A percentile compares a stretch with the other conserved stretches of the same genome.
Evolutionary conservation across 2,113 vertebrate species (phyloP).

Genomic region (Rhynchomys soricoides): DNA sequence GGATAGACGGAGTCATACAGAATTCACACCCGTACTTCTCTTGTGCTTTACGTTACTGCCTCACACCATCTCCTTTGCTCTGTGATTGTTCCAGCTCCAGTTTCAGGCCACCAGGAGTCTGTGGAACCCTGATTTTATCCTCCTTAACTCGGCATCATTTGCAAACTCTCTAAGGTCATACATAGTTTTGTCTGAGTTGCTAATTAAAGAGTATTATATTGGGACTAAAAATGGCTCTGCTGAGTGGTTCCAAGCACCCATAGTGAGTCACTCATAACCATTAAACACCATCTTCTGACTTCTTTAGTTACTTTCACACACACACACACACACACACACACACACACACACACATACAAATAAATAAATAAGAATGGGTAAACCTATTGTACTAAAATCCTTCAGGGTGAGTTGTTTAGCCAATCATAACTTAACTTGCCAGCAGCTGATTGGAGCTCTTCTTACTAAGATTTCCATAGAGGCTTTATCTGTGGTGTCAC

Average conservation of each 20-base stretch:
- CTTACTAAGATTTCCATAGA: slow-evolving; percentile 31
- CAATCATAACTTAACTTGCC: background rate
- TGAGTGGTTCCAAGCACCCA: background rate
- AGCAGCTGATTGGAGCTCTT: slow-evolving; percentile 25
- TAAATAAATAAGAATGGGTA: background rate
- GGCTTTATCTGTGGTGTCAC: background rate
- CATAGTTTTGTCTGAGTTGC: slow-evolving; percentile 10
- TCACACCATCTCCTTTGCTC: slow-evolving; percentile 13
- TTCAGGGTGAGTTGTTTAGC: slow-evolving; percentile 26
- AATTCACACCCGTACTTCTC: background rate
- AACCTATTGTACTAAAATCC: slow-evolving; percentile 14
- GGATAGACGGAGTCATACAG: background rate
- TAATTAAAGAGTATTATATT: background rate
- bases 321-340: background rate
- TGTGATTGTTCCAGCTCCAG: slow-evolving; percentile 17
- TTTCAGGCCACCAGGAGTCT: background rate
- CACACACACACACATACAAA: background rate
- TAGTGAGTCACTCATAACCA: background rate
- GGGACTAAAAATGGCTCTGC: background rate
- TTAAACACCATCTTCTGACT: background rate
- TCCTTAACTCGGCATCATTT: slow-evolving; percentile 16
- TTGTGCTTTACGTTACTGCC: background rate
- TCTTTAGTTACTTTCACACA: background rate
- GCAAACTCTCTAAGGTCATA: slow-evolving; percentile 18
- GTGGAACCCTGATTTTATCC: slow-evolving; percentile 34